phyloP scores from a whole-genome alignment of 2,797 vertebrate species.

The Adelosebastes latens region DNA sequence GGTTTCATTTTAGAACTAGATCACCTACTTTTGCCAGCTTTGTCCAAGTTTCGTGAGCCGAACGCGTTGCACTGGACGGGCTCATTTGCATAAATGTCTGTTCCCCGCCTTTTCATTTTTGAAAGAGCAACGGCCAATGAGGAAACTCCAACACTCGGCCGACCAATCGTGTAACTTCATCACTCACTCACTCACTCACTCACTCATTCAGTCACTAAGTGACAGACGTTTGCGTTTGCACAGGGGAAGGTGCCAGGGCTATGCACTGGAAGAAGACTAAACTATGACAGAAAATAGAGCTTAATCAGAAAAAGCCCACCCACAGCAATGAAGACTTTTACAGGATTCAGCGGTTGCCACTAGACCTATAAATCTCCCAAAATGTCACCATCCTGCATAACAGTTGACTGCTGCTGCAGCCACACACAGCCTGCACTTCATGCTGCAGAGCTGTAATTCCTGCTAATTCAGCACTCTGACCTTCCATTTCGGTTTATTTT shows the following conservation, averaged over 20 bases:
- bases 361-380: constrained; percentile 14
- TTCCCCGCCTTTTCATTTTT: too few relatives aligned
- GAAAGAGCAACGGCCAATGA: too few relatives aligned
- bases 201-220: too few relatives aligned
- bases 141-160: too few relatives aligned
- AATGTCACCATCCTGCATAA: constrained; percentile 33
- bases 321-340: constrained; percentile 20
- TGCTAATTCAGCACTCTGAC: constrained; percentile 42
- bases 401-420: constrained; percentile 12
- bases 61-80: too few relatives aligned
- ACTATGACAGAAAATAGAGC: neutral
- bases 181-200: too few relatives aligned
- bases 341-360: constrained; percentile 6
- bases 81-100: too few relatives aligned
- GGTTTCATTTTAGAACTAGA: too few relatives aligned
- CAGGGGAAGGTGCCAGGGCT: neutral
- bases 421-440: constrained; percentile 50
- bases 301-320: constrained; percentile 31
- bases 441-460: constrained; percentile 44
- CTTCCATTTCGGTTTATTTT: constrained; percentile 64
- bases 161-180: too few relatives aligned
- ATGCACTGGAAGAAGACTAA: neutral
- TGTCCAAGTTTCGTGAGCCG: too few relatives aligned
- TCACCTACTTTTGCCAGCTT: too few relatives aligned
- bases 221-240: too few relatives aligned